These are phyloP conservation scores for Pandion haliaetus DNA, from an alignment of 2,113 vertebrate species.

Conservation along the genomic window DNA sequence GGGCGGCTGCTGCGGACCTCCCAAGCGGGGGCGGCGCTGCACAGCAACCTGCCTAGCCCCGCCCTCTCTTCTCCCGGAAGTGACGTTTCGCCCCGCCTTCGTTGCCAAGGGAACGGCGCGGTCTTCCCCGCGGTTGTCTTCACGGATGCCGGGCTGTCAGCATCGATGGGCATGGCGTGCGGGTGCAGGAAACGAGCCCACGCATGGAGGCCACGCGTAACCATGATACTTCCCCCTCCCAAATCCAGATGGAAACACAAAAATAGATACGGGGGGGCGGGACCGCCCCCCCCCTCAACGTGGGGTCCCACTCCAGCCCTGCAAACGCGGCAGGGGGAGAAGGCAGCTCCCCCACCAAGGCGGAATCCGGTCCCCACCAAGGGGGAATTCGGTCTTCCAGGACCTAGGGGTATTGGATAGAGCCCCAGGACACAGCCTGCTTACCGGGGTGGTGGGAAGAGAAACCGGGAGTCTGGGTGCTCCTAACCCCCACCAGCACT, in stretches of 20 bases:
- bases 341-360: background rate
- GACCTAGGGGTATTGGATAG: no score
- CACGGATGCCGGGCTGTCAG: no score
- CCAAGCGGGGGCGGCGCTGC: background rate
- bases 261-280: no score
- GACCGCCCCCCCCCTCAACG: no score
- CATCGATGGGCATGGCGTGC: background rate
- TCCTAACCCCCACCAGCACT: background rate
- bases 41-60: background rate
- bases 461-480: no score
- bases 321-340: no score
- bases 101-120: background rate
- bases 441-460: background rate
- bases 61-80: background rate
- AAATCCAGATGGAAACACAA: no score
- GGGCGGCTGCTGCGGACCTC: background rate
- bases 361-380: background rate
- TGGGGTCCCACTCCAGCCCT: background rate
- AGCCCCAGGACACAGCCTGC: background rate
- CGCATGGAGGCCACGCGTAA: no score
- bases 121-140: background rate
- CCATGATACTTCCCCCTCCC: background rate
- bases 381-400: background rate
- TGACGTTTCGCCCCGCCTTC: background rate
- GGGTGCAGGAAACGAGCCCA: no score